Base-by-base conservation (phyloP, 2,113 vertebrate genomes). In the Mobula birostris region DNA sequence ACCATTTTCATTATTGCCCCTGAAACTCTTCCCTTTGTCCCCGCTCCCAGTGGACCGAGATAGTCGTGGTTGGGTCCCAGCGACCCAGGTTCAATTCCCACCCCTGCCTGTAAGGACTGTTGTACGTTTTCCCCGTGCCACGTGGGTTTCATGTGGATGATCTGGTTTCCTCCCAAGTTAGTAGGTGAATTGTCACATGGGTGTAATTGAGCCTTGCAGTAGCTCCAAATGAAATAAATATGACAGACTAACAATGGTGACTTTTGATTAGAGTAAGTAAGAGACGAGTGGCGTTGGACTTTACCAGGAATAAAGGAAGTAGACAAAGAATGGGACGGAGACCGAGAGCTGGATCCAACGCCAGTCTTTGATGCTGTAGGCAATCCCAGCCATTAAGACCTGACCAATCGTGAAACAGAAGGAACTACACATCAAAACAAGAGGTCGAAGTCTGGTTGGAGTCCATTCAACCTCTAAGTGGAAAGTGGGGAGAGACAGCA, bases 391-490 rank as follows among this genome's bases (percentile, higher is more conserved):
- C 94, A 99, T 96, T 68, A 99, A 14, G 95, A 99, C 96, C 96
- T 99, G 98, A 85, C 98, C 98, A 94, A 97, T 94, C 7, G 97
- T 98, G 96, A 98, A 99, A 96, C 95, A 95, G 2, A 98, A 98
- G 95, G 98, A 98, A 0, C 95, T 96, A 66, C 97, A 94, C 8
- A 98, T 97, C 21, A 98, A 97, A 77, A 98, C 97, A 12, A 96
- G 0, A 1, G 98, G 98, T 0, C 98, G 97, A 0, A 96, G 74
- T 94, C 96, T 97, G 0, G 98, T 98, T 17, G 98, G 98, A 94
- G 98, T 98, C 98, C 98, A 99, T 96, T 99, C 98, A 95, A 99
- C 95, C 95, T 97, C 98, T 99, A 95, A 7, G 56, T 1, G 21
- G 15, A 24, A 19, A 74, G 63, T 11, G 21, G 72, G 5, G 21